These are phyloP conservation scores for Hermaeophaga mercurialis DNA, from an alignment of 2,888 invertebrate species.

Conservation along the genomic window DNA sequence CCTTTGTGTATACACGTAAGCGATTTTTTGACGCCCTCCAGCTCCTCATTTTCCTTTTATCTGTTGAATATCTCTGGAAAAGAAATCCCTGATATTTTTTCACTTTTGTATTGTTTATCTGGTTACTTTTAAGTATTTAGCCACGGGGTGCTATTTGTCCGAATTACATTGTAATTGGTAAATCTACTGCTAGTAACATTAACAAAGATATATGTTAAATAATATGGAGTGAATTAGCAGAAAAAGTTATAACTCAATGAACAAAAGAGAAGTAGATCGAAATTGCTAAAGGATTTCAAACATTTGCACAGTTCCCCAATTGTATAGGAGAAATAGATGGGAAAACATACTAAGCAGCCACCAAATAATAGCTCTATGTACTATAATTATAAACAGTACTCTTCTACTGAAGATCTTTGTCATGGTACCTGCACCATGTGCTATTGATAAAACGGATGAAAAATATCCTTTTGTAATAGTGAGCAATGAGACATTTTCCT, in stretches of 20 bases:
- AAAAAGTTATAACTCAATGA: not conserved
- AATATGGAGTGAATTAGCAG: not conserved
- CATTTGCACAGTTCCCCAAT: slow-evolving; percentile 45
- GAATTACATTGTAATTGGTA: not conserved
- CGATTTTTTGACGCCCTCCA: too few species aligned
- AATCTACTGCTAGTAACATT: not conserved
- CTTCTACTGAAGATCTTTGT: slow-evolving; percentile 45
- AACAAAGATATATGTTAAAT: not conserved
- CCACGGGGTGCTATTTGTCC: not conserved
- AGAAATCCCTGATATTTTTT: too few species aligned
- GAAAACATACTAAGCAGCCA: slow-evolving; percentile 40
- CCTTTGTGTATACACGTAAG: too few species aligned
- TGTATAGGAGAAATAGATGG: slow-evolving; percentile 41
- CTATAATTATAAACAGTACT: slow-evolving; percentile 25
- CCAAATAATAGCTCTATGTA: slow-evolving; percentile 34
- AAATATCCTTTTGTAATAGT: slow-evolving; percentile 38
- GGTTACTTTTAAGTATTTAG: not conserved
- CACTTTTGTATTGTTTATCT: too few species aligned
- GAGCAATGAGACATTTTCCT: slow-evolving; percentile 43
- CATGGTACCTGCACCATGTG: slow-evolving; percentile 17
- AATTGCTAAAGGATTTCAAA: slow-evolving; percentile 41
- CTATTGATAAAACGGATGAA: slow-evolving; percentile 33
- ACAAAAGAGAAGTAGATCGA: slow-evolving; percentile 12
- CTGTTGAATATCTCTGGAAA: too few species aligned
- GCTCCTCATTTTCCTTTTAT: too few species aligned